Base-by-base conservation (phyloP, 2,113 vertebrate genomes). In the Pyrgilauda ruficollis region DNA sequence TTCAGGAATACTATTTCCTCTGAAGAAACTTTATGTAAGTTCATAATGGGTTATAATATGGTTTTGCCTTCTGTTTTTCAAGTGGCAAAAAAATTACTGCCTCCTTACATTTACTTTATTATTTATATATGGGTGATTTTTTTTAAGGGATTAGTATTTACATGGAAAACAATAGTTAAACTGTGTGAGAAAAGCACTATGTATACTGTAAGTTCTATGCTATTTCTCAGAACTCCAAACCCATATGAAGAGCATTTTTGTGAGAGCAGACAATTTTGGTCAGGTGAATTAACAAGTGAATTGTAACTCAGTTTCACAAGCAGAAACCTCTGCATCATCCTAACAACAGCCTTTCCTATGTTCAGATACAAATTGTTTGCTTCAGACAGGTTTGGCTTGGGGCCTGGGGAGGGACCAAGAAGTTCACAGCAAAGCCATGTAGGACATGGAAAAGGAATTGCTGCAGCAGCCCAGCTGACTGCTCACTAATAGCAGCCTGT, bases 351-450 rank as follows among this genome's bases (percentile, higher is more conserved):
- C 43, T 39, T 88, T 77, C 27, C 75, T 67, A 7, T 5, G 26
- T 72, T 49, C 46, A 70, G 56, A 78, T 27, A 44, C 52, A 78
- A 88, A 75, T 26, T 77, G 37, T 62, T 85, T 69, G 49, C 64
- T 69, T 89, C 27, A 39, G 23, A 43, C 27, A 44, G 27, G 20
- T 82, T 67, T 87, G 61, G 52, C 64, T 30, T 26, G 31, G 15
- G 46, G 87, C n/a, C 8, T 53, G 30, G 85, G n/a, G 30, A 74
- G 64, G 61, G n/a, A 89, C 80, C 35, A 78, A 41, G 52, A 76
- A 30, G 46, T 41, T 94, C 58, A 80, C n/a, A 80, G 63, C 69
- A 79, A 88, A 96, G 61, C 87, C 82, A 72, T 1, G 49, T 22
- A 61, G 78, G 82, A 91, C 0, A 4, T 37, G 47, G 52, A 59